These are phyloP conservation scores for Cecidostiba fungosa DNA, from an alignment of 2,888 invertebrate genomes.

Conservation along the genomic window DNA sequence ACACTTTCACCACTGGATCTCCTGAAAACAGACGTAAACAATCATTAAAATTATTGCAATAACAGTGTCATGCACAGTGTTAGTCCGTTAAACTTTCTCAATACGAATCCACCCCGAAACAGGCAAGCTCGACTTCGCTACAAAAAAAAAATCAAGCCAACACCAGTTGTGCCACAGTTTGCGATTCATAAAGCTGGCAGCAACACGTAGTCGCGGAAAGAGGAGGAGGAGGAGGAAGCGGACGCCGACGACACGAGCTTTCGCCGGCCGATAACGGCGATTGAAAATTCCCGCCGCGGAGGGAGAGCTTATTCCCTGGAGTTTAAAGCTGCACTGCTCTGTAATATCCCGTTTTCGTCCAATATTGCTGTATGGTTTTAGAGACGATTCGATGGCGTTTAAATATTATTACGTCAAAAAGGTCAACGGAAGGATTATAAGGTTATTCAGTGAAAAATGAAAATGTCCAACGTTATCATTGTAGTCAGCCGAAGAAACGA, in stretches of 20 bases:
- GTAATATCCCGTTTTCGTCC: not conserved
- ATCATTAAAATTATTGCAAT: not conserved
- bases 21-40: slow-evolving; percentile 36
- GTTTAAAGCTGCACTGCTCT: slow-evolving; percentile 35
- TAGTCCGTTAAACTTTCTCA: not conserved
- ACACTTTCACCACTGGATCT: not conserved
- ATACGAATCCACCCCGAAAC: not conserved
- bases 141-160: not conserved
- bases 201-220: slow-evolving; percentile 43
- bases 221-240: slow-evolving; percentile 37
- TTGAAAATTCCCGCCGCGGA: slow-evolving; percentile 45
- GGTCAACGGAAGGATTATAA: too few species aligned
- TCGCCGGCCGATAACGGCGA: slow-evolving; percentile 63
- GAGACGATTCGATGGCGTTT: not conserved
- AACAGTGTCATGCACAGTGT: too few species aligned
- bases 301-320: not conserved
- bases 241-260: slow-evolving; percentile 28
- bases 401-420: not conserved
- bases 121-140: not conserved
- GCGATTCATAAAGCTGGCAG: slow-evolving; percentile 25
- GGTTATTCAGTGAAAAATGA: too few species aligned
- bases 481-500: too few species aligned
- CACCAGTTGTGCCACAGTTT: slow-evolving; percentile 9
- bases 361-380: not conserved
- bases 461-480: too few species aligned